Conservation (phyloP, 2,113 vertebrate genomes). For the Leucosticte australis region DNA sequence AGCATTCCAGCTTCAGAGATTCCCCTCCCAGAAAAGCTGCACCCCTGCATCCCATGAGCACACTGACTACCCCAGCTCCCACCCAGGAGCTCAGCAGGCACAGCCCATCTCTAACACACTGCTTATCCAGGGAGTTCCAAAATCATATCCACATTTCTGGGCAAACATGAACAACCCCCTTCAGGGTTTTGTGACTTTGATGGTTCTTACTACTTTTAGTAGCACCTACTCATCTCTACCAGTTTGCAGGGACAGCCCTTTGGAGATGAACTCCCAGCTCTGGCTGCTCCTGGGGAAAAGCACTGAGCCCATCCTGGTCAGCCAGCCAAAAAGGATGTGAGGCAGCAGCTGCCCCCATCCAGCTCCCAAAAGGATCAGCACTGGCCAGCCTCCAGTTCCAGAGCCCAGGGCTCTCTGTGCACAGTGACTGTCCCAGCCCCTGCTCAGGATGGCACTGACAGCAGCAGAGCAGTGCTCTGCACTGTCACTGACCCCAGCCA, state of each 20-base stretch:
- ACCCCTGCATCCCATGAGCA: not conserved
- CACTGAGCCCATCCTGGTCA: not conserved
- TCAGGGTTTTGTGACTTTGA: not conserved
- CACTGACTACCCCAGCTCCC: not conserved
- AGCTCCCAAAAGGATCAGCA: fast-evolving
- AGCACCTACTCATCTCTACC: not conserved
- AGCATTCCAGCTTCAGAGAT: not conserved
- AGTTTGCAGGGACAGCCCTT: not conserved
- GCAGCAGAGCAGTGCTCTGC: not conserved
- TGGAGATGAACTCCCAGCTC: not conserved
- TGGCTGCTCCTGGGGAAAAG: not conserved
- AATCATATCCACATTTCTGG: not conserved
- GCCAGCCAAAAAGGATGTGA: not conserved
- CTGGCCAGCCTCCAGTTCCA: not conserved
- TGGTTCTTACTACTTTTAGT: not conserved
- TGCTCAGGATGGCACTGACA: fast-evolving
- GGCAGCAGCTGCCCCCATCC: fast-evolving
- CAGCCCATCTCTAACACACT: fast-evolving
- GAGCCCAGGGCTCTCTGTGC: fast-evolving
- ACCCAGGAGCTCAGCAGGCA: not conserved
- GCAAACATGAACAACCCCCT: not conserved
- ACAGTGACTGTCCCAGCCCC: not conserved
- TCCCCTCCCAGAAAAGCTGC: not conserved
- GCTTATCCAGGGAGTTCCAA: not conserved
- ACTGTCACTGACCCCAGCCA: not conserved